phyloP scores from a whole-genome alignment of 2,888 invertebrate species.

The Petrolisthes manimaculis region DNA sequence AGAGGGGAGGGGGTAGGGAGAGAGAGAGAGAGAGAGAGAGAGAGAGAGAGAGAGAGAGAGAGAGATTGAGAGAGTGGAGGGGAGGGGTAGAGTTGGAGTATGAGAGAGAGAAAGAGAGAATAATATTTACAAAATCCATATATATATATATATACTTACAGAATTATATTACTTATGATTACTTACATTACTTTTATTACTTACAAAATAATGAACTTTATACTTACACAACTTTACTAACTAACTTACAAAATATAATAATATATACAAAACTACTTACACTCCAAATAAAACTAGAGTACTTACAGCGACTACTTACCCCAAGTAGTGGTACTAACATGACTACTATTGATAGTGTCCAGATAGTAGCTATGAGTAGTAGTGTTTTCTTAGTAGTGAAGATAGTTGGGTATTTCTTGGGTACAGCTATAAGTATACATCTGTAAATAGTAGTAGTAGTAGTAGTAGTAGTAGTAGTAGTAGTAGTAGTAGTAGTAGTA shows the following conservation, averaged over 20 bases:
- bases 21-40: no score
- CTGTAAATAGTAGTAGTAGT: constrained; percentile 22
- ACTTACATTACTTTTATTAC: no score
- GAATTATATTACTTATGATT: no score
- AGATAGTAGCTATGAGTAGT: constrained; percentile 49
- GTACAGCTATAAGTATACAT: constrained; percentile 59
- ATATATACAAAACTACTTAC: background rate
- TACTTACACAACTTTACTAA: no score
- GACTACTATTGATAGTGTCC: constrained; percentile 51
- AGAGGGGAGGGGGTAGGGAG: background rate
- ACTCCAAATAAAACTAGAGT: background rate
- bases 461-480: background rate
- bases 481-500: constrained; percentile 16
- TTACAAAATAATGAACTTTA: no score
- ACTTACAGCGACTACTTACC: constrained; percentile 25
- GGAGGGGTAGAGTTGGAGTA: background rate
- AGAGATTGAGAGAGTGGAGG: background rate
- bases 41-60: no score
- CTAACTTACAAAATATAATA: background rate
- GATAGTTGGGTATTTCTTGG: constrained; percentile 54
- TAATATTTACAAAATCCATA: no score
- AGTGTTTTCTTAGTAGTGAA: constrained; percentile 52
- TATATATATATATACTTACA: no score
- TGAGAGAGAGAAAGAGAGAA: no score
- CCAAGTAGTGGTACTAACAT: constrained; percentile 59